Conservation (phyloP, 1,140 invertebrate species). For the Ridgeia piscesae region DNA sequence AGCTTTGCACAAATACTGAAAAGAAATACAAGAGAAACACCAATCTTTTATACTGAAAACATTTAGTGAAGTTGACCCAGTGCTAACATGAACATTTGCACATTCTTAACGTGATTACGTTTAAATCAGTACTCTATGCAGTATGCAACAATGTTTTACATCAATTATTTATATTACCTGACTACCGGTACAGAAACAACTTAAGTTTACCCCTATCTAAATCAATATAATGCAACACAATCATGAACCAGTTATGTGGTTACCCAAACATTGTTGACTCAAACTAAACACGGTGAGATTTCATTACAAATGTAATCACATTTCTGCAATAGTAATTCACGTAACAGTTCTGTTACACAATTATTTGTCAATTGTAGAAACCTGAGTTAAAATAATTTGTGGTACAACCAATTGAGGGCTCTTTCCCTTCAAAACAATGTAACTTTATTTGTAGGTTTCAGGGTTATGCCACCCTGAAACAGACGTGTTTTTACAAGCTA, state of each 20-base stretch:
- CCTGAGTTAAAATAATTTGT: background rate
- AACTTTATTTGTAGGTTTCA: background rate
- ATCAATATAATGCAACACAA: background rate
- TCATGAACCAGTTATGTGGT: background rate
- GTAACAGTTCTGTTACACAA: background rate
- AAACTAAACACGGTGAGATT: background rate
- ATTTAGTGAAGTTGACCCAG: no score
- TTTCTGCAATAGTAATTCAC: background rate
- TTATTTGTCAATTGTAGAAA: background rate
- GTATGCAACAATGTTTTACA: background rate
- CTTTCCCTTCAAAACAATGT: background rate
- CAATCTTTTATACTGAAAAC: no score
- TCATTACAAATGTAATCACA: background rate
- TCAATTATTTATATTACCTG: no score
- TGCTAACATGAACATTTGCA: background rate
- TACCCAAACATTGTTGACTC: background rate
- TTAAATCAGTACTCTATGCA: background rate
- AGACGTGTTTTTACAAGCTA: background rate
- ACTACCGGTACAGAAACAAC: background rate
- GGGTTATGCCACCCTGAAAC: background rate
- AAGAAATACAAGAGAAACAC: no score
- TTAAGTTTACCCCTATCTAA: background rate
- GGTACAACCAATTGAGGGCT: no score
- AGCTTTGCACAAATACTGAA: no score
- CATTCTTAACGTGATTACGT: background rate